phyloP scores from a whole-genome alignment of 1,140 invertebrate genomes.

The Paraescarpia echinospica region DNA sequence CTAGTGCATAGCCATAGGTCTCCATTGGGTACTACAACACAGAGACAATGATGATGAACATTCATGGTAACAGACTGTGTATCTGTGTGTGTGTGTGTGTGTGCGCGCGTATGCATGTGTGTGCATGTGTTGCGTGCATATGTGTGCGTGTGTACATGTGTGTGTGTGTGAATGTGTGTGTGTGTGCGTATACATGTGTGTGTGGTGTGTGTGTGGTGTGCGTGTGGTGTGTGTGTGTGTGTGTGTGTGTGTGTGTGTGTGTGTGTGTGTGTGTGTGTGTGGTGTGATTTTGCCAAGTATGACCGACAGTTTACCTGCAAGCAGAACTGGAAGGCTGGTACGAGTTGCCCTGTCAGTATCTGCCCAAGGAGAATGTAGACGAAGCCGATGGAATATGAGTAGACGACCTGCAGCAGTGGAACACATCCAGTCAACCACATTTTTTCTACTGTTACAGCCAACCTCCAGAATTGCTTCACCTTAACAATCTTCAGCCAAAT shows the following conservation, averaged over 20 bases:
- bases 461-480: too few species aligned
- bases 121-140: not conserved
- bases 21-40: conserved; percentile 67
- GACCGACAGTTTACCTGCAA: conserved; percentile 65
- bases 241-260: too few species aligned
- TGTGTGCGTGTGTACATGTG: too few species aligned
- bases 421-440: not conserved
- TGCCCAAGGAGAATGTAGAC: conserved; percentile 80
- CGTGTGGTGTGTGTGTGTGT: too few species aligned
- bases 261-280: too few species aligned
- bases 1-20: conserved; percentile 81
- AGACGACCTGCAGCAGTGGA: conserved; percentile 68
- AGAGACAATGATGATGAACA: conserved; percentile 5
- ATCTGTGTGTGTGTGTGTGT: too few species aligned
- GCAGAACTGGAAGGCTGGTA: conserved; percentile 77
- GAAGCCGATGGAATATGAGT: conserved; percentile 88
- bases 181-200: too few species aligned
- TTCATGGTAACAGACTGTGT: not conserved
- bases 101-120: too few species aligned
- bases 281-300: not conserved
- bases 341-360: conserved; percentile 72
- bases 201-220: too few species aligned
- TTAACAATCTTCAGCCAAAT: too few species aligned
- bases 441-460: too few species aligned
- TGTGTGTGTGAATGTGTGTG: too few species aligned